Evolutionary conservation across 2,113 vertebrate species (phyloP).

Genomic region (Datnioides undecimradiatus): DNA sequence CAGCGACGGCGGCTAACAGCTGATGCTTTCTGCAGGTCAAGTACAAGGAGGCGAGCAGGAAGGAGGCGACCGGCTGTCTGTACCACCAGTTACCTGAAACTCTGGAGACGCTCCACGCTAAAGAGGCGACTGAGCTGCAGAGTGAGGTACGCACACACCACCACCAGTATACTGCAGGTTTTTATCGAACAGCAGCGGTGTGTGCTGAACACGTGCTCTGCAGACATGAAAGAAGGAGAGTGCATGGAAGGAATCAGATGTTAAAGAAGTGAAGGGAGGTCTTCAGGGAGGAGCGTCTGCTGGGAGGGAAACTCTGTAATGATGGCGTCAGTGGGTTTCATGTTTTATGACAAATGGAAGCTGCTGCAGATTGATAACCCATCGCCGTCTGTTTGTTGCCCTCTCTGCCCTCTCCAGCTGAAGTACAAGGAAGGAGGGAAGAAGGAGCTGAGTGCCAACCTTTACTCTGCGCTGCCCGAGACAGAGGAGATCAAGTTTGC

Average conservation of each 20-base stretch:
- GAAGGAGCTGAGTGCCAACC: conserved; percentile 50
- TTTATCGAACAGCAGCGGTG: too few relatives aligned
- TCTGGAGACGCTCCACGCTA: conserved; percentile 63
- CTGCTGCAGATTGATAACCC: too few relatives aligned
- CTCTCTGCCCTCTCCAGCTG: conserved; percentile 47
- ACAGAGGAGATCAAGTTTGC: conserved; percentile 63
- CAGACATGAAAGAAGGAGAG: too few relatives aligned
- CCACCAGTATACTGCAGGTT: too few relatives aligned
- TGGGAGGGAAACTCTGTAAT: too few relatives aligned
- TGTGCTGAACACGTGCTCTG: too few relatives aligned
- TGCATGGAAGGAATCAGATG: too few relatives aligned
- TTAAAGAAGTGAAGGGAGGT: too few relatives aligned
- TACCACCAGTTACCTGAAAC: conserved; percentile 66
- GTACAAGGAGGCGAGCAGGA: conserved; percentile 87
- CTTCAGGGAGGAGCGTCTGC: too few relatives aligned
- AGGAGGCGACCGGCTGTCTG: conserved; percentile 49
- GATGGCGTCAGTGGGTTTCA: too few relatives aligned
- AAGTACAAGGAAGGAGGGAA: conserved; percentile 66
- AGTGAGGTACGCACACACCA: conserved; percentile 66
- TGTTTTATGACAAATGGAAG: too few relatives aligned
- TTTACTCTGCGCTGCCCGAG: conserved; percentile 75
- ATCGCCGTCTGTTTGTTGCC: too few relatives aligned
- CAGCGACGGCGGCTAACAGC: conserved; percentile 60
- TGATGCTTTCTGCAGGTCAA: conserved; percentile 69
- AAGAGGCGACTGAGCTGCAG: conserved; percentile 58